These are phyloP conservation scores for Piprites chloris DNA, from an alignment of 2,113 vertebrate genomes.

Conservation along the genomic window DNA sequence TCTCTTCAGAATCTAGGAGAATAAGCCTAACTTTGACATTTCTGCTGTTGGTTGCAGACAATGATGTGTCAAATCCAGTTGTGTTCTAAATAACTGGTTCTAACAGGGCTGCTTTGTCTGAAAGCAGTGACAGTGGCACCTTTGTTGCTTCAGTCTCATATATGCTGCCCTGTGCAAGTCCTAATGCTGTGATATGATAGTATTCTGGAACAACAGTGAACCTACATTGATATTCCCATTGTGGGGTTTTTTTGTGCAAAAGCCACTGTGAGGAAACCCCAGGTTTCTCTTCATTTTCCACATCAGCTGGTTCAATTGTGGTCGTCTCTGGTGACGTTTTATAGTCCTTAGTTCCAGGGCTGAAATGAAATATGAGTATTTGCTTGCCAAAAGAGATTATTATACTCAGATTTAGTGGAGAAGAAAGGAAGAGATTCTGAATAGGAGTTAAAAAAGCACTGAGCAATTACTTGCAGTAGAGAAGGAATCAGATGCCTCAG, in stretches of 20 bases:
- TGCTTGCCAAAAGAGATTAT: background rate
- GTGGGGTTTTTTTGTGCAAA: background rate
- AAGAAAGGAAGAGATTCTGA: background rate
- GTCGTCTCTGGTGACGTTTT: background rate
- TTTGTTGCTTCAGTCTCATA: background rate
- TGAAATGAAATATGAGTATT: background rate
- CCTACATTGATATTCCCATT: background rate
- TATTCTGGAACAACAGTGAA: background rate
- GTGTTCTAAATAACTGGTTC: background rate
- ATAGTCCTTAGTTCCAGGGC: background rate
- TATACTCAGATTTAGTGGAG: background rate
- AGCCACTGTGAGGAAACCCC: background rate
- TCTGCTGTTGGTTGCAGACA: background rate
- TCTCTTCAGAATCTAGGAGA: background rate
- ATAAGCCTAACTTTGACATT: background rate
- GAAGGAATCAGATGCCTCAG: background rate
- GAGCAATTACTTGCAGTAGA: background rate
- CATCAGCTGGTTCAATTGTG: background rate
- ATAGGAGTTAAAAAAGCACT: background rate
- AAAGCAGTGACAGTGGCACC: background rate
- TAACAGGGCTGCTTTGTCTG: background rate
- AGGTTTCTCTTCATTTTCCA: background rate
- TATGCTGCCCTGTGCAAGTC: background rate
- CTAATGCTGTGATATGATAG: background rate
- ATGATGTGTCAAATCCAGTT: background rate